A percentile compares a stretch with the other conserved stretches of the same genome.
These are phyloP conservation scores for Nephrotoma appendiculata DNA, from an alignment of 2,888 invertebrate species.

Conservation along the genomic window DNA sequence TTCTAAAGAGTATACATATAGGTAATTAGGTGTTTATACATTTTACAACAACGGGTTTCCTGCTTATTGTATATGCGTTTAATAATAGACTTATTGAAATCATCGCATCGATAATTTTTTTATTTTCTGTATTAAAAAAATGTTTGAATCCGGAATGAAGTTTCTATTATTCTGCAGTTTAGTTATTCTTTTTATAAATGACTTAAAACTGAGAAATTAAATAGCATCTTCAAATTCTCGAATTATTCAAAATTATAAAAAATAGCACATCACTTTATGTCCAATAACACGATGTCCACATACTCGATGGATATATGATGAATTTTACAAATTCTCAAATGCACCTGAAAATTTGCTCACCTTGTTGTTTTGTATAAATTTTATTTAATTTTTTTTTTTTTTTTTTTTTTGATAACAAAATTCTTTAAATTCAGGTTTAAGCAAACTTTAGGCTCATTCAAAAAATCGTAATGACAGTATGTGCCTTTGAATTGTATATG, in stretches of 20 bases:
- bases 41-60: background rate
- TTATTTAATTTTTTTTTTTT: background rate
- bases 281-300: background rate
- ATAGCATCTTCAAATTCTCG: background rate
- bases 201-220: background rate
- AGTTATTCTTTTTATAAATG: background rate
- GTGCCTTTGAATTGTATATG: background rate
- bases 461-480: background rate
- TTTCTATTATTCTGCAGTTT: background rate
- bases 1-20: no score
- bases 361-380: background rate
- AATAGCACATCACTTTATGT: background rate
- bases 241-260: background rate
- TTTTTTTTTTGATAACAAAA: background rate
- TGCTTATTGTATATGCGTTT: background rate
- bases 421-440: background rate
- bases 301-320: background rate
- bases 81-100: background rate
- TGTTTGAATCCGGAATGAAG: background rate
- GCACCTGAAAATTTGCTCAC: background rate
- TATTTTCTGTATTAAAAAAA: background rate
- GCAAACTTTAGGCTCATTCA: background rate
- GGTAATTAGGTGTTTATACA: no score
- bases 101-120: background rate
- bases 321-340: background rate